Percentiles rank a stretch among this genome's conserved stretches.
phyloP scores from a whole-genome alignment of 1,140 invertebrate genomes.

The Maconellicoccus hirsutus region DNA sequence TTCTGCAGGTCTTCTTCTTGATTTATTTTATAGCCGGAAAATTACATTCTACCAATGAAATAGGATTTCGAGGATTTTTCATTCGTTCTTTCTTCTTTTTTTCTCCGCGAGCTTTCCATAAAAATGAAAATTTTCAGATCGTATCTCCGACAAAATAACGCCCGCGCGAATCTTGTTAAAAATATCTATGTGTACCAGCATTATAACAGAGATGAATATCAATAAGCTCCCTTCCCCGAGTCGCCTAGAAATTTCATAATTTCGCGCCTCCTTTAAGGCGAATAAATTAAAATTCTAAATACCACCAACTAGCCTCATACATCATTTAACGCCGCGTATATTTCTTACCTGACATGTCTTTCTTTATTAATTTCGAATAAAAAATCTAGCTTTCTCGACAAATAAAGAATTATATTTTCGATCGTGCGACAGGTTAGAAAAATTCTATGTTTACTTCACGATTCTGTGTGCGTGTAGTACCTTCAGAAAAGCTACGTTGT shows the following conservation, averaged over 20 bases:
- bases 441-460: background rate
- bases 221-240: background rate
- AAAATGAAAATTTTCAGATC: background rate
- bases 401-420: background rate
- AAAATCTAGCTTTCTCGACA: background rate
- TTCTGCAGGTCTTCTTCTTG: background rate
- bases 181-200: too few species aligned
- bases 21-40: background rate
- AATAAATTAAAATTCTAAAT: conserved; percentile 6
- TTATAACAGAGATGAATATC: background rate
- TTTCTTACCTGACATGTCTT: background rate
- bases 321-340: background rate
- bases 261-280: background rate
- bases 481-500: background rate
- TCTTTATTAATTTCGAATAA: conserved; percentile 4
- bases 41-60: conserved; percentile 5
- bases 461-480: background rate
- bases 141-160: background rate
- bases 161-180: background rate
- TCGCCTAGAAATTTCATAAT: background rate
- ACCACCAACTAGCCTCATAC: background rate
- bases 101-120: background rate
- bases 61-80: conserved; percentile 2
- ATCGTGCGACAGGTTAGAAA: background rate
- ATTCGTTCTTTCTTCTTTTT: background rate